Percentiles rank a stretch among this genome's conserved stretches.
These are phyloP conservation scores for Tapirus indicus DNA, from an alignment of 2,797 vertebrate genomes.

Conservation along the genomic window DNA sequence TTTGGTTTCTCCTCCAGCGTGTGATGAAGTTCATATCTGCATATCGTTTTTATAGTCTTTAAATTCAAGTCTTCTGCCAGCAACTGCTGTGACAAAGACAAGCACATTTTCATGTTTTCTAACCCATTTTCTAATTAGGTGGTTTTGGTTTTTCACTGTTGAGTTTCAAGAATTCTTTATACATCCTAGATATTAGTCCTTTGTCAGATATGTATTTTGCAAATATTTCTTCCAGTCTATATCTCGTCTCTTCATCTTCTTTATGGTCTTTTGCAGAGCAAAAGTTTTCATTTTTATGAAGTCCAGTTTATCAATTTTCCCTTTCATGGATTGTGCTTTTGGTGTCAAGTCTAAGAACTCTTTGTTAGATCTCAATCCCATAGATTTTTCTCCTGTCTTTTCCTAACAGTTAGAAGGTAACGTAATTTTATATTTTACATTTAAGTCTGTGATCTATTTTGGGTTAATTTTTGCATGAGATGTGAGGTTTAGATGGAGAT, in stretches of 20 bases:
- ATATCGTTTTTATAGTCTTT: slow-evolving; percentile 9
- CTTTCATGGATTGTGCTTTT: not conserved
- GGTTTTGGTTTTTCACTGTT: not conserved
- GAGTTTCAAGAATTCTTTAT: slow-evolving; percentile 29
- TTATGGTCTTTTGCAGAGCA: not conserved
- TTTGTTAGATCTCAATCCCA: not conserved
- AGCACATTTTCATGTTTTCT: not conserved
- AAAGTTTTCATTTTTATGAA: slow-evolving; percentile 46
- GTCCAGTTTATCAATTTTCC: not conserved
- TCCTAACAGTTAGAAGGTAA: not conserved
- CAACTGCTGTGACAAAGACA: not conserved
- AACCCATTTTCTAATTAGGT: slow-evolving; percentile 27
- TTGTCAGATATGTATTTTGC: not conserved
- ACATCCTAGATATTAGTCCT: not conserved
- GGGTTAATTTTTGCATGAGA: slow-evolving; percentile 13
- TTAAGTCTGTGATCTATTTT: not conserved
- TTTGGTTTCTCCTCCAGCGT: not conserved
- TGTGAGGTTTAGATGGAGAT: not conserved
- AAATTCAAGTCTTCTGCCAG: slow-evolving; percentile 16
- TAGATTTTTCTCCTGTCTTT: not conserved
- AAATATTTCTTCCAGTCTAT: slow-evolving; percentile 6
- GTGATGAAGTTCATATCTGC: not conserved
- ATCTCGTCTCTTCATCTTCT: not conserved
- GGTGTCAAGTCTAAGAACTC: not conserved
- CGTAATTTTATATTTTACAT: not conserved